phyloP scores from a whole-genome alignment of 2,797 vertebrate species.

The Buceros bicornis region DNA sequence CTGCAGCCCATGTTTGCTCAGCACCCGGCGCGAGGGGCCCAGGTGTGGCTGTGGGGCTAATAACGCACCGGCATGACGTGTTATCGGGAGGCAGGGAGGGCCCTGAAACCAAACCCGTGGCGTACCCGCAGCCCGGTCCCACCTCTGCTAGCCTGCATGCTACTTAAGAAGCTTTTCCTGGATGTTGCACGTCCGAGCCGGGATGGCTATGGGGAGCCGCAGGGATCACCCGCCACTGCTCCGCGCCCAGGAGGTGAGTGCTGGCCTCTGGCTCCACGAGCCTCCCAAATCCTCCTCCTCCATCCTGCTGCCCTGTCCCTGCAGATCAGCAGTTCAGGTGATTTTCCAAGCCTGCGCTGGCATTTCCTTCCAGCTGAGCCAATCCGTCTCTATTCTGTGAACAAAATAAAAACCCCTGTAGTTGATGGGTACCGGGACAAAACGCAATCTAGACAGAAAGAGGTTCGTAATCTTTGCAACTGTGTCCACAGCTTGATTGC shows the following conservation, averaged over 20 bases:
- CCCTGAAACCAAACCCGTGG: slow-evolving; percentile 32
- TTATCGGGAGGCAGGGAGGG: slow-evolving; percentile 56
- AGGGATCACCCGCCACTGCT: not conserved
- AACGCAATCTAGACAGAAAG: not conserved
- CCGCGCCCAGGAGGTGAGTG: slow-evolving; percentile 16
- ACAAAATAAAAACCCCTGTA: not conserved
- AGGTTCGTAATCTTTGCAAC: fast-evolving
- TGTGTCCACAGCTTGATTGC: fast-evolving
- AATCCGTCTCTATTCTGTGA: fast-evolving
- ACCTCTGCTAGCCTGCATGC: slow-evolving; percentile 37
- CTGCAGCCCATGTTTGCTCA: not conserved
- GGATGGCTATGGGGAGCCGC: not conserved
- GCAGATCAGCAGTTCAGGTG: fast-evolving
- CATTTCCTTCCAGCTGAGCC: not conserved
- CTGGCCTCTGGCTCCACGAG: not conserved
- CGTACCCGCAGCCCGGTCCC: slow-evolving; percentile 5
- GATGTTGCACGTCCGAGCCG: not conserved
- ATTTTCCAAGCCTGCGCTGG: fast-evolving
- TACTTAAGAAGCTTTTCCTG: not conserved
- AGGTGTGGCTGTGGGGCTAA: not conserved
- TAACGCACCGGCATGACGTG: not conserved
- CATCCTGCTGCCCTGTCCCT: not conserved
- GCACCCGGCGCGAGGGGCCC: not conserved
- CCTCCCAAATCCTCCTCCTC: not conserved
- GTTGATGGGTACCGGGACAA: not conserved